Evolutionary conservation across 2,113 vertebrate species (phyloP).

Genomic region (Emydura subglobosa): DNA sequence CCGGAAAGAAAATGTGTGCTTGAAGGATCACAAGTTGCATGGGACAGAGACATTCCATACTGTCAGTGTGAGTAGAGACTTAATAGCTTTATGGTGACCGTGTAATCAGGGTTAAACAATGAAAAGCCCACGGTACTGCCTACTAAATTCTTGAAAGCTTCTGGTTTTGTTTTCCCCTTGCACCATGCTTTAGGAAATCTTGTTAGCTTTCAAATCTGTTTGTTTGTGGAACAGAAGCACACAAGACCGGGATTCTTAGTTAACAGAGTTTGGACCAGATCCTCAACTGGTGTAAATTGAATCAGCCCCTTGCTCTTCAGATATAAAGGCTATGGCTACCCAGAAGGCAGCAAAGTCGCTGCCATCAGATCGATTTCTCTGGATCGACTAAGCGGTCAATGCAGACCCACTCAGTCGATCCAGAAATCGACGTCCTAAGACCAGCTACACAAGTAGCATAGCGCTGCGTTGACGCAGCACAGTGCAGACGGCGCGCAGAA

Average conservation of each 20-base stretch:
- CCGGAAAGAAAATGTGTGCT: not conserved
- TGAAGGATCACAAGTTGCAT: rapidly evolving
- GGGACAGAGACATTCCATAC: slow-evolving; percentile 7
- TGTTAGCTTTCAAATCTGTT: not conserved
- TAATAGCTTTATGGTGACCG: rapidly evolving
- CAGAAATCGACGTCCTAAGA: too few species aligned
- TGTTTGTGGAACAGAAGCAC: not conserved
- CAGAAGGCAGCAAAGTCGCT: too few species aligned
- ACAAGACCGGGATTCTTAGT: not conserved
- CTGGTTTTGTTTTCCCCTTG: not conserved
- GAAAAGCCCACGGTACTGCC: rapidly evolving
- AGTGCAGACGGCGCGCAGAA: too few species aligned
- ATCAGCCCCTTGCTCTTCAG: not conserved
- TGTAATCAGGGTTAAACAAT: not conserved
- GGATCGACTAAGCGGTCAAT: too few species aligned
- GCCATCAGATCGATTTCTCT: too few species aligned
- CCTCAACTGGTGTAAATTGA: not conserved
- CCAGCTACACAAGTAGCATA: too few species aligned
- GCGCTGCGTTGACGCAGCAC: too few species aligned
- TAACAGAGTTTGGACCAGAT: not conserved
- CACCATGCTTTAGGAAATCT: not conserved
- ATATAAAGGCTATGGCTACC: too few species aligned
- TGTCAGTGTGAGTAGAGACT: slow-evolving; percentile 41
- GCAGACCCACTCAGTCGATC: too few species aligned
- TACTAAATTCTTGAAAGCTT: not conserved